phyloP scores from a whole-genome alignment of 2,113 vertebrate species.

The Indicator indicator region DNA sequence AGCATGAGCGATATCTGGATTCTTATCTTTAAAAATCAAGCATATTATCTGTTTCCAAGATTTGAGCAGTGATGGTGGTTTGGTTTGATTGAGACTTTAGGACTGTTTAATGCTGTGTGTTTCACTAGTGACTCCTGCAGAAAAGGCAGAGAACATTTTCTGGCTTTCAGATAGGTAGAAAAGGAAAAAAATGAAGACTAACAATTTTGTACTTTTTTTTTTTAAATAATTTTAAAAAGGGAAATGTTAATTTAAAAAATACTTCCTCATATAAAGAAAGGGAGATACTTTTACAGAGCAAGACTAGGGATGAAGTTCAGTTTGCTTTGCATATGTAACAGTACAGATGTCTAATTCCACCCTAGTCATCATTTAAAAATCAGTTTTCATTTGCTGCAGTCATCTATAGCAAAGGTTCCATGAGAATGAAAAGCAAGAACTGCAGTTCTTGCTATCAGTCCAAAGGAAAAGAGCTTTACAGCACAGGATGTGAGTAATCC shows the following conservation, averaged over 20 bases:
- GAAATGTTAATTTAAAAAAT: neutral
- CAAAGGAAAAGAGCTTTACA: neutral
- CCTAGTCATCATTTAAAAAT: neutral
- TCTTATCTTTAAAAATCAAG: constrained; percentile 62
- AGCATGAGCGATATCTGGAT: neutral
- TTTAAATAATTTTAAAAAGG: neutral
- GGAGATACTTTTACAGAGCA: neutral
- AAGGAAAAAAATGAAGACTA: neutral
- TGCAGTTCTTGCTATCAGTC: neutral
- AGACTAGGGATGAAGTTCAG: neutral
- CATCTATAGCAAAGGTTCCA: neutral
- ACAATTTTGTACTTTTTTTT: neutral
- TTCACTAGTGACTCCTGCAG: neutral
- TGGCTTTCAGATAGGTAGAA: neutral
- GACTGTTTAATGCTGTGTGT: neutral
- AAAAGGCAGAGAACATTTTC: neutral
- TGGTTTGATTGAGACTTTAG: neutral
- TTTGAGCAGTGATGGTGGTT: neutral
- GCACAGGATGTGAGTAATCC: neutral
- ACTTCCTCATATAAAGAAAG: neutral
- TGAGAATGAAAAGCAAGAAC: neutral
- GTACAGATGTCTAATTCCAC: neutral
- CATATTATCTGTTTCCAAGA: neutral
- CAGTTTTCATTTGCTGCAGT: neutral
- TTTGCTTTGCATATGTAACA: neutral